A percentile compares a stretch with the other conserved stretches of the same genome.
phyloP scores from a whole-genome alignment of 2,797 vertebrate genomes.

The Poeciliopsis turneri region DNA sequence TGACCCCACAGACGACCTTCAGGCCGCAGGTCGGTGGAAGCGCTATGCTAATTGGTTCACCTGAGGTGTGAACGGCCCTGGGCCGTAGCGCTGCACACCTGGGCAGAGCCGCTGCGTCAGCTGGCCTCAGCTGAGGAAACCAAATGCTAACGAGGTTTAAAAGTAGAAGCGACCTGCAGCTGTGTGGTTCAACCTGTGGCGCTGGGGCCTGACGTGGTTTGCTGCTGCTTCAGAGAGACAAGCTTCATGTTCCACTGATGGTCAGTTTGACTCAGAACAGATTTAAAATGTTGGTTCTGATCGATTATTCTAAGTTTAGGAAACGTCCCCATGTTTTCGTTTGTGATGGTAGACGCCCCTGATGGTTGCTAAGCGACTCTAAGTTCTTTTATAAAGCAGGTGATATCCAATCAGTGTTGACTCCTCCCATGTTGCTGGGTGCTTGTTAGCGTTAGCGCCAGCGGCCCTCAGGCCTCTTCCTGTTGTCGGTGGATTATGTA shows the following conservation, averaged over 20 bases:
- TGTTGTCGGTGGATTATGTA: conserved; percentile 11
- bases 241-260: background rate
- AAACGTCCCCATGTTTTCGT: background rate
- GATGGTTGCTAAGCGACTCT: background rate
- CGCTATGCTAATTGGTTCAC: conserved; percentile 64
- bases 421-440: background rate
- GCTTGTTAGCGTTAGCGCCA: background rate
- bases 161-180: conserved; percentile 41
- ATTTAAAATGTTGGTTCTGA: too few relatives aligned
- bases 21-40: conserved; percentile 52
- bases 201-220: background rate
- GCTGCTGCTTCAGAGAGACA: background rate
- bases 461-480: background rate
- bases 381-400: background rate
- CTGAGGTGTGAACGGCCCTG: conserved; percentile 56
- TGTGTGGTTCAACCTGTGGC: conserved; percentile 3
- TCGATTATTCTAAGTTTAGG: background rate
- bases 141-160: conserved; percentile 39
- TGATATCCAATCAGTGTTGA: background rate
- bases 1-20: conserved; percentile 41
- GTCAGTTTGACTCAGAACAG: too few relatives aligned
- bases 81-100: conserved; percentile 40
- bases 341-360: background rate
- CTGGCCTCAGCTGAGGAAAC: conserved; percentile 36
- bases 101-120: conserved; percentile 23